These are phyloP conservation scores for Cloeon dipterum DNA, from an alignment of 2,888 invertebrate species.

Conservation along the genomic window DNA sequence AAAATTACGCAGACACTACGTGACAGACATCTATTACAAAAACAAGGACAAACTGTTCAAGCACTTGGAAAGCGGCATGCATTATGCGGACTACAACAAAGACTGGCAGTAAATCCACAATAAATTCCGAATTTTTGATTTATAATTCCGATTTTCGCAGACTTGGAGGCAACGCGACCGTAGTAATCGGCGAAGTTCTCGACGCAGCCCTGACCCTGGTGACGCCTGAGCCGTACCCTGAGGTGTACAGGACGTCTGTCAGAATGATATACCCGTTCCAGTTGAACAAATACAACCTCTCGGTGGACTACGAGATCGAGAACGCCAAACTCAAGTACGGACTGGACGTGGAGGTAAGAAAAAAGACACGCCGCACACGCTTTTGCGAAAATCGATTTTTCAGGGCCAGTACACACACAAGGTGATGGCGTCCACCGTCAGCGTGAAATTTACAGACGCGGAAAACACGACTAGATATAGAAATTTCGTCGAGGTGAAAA, in stretches of 20 bases:
- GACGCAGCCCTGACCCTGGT: slow-evolving; percentile 20
- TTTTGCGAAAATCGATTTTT: too few relatives aligned
- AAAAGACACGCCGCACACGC: too few relatives aligned
- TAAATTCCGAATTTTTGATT: not conserved
- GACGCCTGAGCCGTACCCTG: slow-evolving; percentile 33
- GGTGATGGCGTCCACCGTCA: too few relatives aligned
- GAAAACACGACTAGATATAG: too few relatives aligned
- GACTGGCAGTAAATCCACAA: slow-evolving; percentile 24
- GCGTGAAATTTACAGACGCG: too few relatives aligned
- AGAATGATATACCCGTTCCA: not conserved
- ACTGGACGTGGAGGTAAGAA: not conserved
- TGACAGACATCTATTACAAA: slow-evolving; percentile 22
- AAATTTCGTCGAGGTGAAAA: too few relatives aligned
- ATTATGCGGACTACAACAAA: slow-evolving; percentile 27
- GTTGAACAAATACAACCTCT: not conserved
- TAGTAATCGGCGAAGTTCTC: slow-evolving; percentile 17
- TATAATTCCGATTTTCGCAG: slow-evolving; percentile 10
- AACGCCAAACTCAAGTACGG: slow-evolving; percentile 28
- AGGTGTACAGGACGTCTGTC: not conserved
- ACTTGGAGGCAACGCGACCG: slow-evolving; percentile 31
- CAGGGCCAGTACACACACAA: too few relatives aligned
- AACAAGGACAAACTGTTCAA: slow-evolving; percentile 28
- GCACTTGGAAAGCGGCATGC: slow-evolving; percentile 25
- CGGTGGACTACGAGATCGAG: slow-evolving; percentile 29
- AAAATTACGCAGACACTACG: slow-evolving; percentile 19